Evolutionary conservation across 2,888 invertebrate genomes (phyloP).

Genomic region (Phragmatobia fuliginosa): DNA sequence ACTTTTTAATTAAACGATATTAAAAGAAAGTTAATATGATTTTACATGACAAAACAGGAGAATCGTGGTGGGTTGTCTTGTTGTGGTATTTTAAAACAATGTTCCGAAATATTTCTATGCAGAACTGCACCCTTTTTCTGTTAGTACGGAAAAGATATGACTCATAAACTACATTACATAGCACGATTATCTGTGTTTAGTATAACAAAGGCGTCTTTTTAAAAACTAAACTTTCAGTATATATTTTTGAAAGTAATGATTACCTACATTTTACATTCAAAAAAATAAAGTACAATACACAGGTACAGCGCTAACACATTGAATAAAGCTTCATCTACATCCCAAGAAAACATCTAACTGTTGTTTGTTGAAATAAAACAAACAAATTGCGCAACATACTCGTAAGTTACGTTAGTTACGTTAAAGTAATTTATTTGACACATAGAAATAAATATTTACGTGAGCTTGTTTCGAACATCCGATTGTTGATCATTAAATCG

Average conservation of each 20-base stretch:
- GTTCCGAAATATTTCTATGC: not conserved
- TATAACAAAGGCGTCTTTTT: not conserved
- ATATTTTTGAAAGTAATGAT: not conserved
- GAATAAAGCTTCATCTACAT: not conserved
- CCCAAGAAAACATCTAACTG: not conserved
- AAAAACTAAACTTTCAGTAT: not conserved
- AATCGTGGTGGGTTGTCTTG: no score
- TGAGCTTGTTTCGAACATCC: conserved; percentile 15
- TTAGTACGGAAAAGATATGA: no score
- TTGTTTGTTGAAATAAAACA: not conserved
- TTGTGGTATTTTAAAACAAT: not conserved
- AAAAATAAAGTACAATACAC: not conserved
- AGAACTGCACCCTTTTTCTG: not conserved
- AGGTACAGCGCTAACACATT: not conserved
- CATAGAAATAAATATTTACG: conserved; percentile 31
- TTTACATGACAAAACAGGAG: no score
- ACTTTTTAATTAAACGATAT: no score
- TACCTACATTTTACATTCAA: not conserved
- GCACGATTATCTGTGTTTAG: not conserved
- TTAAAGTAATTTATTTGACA: conserved; percentile 16
- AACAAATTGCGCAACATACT: not conserved
- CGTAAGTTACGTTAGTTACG: not conserved
- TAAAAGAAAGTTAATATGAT: not conserved
- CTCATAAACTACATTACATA: not conserved
- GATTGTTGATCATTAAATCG: not conserved